Evolutionary conservation across 2,113 vertebrate genomes (phyloP).

Genomic region (Oreotrochilus melanogaster): DNA sequence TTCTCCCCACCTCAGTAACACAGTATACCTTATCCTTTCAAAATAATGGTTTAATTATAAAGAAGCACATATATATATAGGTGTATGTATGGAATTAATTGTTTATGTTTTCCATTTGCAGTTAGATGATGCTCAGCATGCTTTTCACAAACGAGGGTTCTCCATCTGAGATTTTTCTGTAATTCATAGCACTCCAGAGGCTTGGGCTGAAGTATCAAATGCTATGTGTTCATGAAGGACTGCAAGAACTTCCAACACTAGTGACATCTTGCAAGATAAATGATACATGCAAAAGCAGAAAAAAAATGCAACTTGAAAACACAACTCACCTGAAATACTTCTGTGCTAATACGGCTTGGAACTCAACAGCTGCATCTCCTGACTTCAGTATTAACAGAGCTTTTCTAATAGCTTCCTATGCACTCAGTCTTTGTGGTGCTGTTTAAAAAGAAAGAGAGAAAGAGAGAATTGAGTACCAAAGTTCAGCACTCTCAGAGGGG

Average conservation of each 20-base stretch:
- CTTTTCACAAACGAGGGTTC: neutral
- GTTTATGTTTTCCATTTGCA: neutral
- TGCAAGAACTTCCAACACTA: neutral
- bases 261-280: neutral
- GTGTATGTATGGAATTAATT: neutral
- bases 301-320: neutral
- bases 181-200: neutral
- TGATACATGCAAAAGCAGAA: neutral
- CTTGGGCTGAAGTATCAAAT: neutral
- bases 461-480: slow-evolving; percentile 2
- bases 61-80: neutral
- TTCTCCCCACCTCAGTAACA: neutral
- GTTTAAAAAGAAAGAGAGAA: neutral
- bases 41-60: neutral
- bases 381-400: neutral
- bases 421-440: neutral
- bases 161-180: neutral
- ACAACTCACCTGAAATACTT: neutral
- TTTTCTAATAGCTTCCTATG: slow-evolving; percentile 8
- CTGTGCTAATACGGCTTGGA: neutral
- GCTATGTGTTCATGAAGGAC: neutral
- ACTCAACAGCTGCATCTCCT: neutral
- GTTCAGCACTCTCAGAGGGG: slow-evolving; percentile 33
- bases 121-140: neutral
- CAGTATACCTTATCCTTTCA: neutral